Percentiles rank a stretch among this genome's conserved stretches.
These are phyloP conservation scores for Tyrophagus putrescentiae DNA, from an alignment of 1,140 invertebrate genomes.

Conservation along the genomic window DNA sequence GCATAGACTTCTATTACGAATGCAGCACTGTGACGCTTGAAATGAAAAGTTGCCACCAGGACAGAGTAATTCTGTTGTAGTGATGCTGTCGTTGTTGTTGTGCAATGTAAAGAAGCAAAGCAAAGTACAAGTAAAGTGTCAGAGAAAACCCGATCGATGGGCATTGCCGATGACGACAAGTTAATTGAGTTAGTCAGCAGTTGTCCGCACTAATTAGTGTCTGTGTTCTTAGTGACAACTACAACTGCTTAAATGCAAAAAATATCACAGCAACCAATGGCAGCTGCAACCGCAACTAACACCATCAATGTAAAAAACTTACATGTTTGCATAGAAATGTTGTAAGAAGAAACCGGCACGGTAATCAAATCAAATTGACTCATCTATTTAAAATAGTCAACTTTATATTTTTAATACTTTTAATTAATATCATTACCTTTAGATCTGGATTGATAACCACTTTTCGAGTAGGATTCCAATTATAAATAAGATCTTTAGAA, in stretches of 20 bases:
- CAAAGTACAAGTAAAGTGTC: too few relatives aligned
- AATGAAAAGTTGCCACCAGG: slow-evolving; percentile 38
- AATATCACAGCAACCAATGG: too few relatives aligned
- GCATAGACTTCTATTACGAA: slow-evolving; percentile 43
- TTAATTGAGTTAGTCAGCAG: slow-evolving; percentile 37
- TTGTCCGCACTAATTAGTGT: slow-evolving; percentile 36
- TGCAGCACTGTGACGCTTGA: slow-evolving; percentile 40
- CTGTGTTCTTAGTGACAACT: too few relatives aligned
- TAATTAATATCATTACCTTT: too few relatives aligned
- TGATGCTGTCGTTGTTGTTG: too few relatives aligned
- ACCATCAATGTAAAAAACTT: not conserved
- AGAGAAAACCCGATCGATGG: too few relatives aligned
- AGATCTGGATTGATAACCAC: slow-evolving; percentile 74
- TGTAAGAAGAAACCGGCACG: slow-evolving; percentile 52
- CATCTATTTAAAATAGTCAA: too few relatives aligned
- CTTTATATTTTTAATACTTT: too few relatives aligned
- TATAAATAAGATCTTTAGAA: slow-evolving; percentile 66
- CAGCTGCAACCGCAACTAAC: too few relatives aligned
- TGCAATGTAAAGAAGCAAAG: too few relatives aligned
- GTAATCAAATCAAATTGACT: slow-evolving; percentile 81
- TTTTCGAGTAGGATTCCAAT: slow-evolving; percentile 65
- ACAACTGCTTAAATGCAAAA: too few relatives aligned
- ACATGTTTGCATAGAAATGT: not conserved
- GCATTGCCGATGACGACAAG: not conserved
- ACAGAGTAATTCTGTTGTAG: slow-evolving; percentile 29